Conservation (phyloP, 2,888 invertebrate species). For the Fissipunctia ypsillon region DNA sequence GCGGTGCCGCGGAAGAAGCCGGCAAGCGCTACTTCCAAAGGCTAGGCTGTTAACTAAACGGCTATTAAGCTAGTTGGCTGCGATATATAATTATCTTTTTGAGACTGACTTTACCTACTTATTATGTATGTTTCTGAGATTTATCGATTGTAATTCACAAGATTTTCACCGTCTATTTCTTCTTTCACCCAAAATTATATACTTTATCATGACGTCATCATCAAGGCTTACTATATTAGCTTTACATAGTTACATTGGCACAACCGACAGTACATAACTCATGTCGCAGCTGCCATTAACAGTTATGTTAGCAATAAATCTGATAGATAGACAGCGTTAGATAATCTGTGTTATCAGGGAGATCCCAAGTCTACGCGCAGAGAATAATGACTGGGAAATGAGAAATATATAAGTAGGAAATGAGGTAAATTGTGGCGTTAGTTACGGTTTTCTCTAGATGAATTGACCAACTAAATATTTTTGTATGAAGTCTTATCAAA, state of each 20-base stretch:
- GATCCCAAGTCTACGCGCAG: slow-evolving; percentile 55
- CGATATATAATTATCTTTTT: not conserved
- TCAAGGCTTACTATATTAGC: slow-evolving; percentile 10
- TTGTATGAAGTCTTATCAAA: not conserved
- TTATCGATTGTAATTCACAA: not conserved
- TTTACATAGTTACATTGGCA: slow-evolving; percentile 47
- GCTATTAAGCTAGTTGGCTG: too few species aligned
- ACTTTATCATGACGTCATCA: slow-evolving; percentile 46
- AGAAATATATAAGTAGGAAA: slow-evolving; percentile 37
- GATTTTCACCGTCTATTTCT: not conserved
- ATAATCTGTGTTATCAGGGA: slow-evolving; percentile 65
- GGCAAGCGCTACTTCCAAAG: too few species aligned
- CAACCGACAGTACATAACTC: slow-evolving; percentile 65
- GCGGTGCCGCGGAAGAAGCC: too few species aligned
- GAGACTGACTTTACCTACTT: not conserved
- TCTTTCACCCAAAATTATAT: not conserved
- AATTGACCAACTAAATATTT: not conserved
- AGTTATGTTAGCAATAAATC: slow-evolving; percentile 69
- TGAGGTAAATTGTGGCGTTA: slow-evolving; percentile 1
- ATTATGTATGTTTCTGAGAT: not conserved
- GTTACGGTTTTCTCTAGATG: not conserved
- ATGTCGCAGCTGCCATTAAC: slow-evolving; percentile 69
- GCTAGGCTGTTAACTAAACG: too few species aligned
- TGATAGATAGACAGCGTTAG: slow-evolving; percentile 63
- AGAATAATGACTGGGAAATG: slow-evolving; percentile 55